phyloP scores from a whole-genome alignment of 2,113 vertebrate genomes.

The Hippoglossus stenolepis region DNA sequence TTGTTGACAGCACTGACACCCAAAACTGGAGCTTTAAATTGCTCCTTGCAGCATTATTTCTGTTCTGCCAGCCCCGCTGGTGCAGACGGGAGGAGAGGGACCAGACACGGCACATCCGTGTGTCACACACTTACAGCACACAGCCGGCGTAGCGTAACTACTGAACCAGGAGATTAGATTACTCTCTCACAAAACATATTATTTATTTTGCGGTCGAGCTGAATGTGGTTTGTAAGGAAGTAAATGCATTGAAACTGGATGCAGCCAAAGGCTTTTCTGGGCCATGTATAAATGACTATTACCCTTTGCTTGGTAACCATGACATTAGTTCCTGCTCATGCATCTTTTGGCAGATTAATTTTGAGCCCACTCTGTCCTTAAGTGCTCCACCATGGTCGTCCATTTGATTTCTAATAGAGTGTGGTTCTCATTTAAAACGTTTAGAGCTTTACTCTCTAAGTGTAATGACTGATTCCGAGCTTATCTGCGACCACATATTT shows the following conservation, averaged over 20 bases:
- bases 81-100: background rate
- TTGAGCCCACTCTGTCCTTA: constrained; percentile 3
- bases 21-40: constrained; percentile 43
- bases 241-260: constrained; percentile 26
- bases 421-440: constrained; percentile 39
- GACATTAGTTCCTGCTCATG: constrained; percentile 22
- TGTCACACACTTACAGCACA: constrained; percentile 47
- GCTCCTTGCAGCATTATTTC: constrained; percentile 29
- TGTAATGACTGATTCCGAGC: background rate
- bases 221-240: constrained; percentile 45
- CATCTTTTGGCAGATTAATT: constrained; percentile 41
- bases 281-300: constrained; percentile 25
- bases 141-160: constrained; percentile 46
- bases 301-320: constrained; percentile 34
- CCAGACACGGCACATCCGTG: constrained; percentile 11
- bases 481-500: background rate
- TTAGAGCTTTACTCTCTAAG: background rate
- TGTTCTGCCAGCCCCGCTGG: constrained; percentile 1
- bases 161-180: constrained; percentile 66
- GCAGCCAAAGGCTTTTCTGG: constrained; percentile 32
- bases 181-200: constrained; percentile 44
- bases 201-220: constrained; percentile 40
- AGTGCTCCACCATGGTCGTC: constrained; percentile 2
- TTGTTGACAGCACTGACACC: constrained; percentile 44
- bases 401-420: constrained; percentile 43